These are phyloP conservation scores for Harpegnathos saltator DNA, from an alignment of 1,140 invertebrate species.

Conservation along the genomic window DNA sequence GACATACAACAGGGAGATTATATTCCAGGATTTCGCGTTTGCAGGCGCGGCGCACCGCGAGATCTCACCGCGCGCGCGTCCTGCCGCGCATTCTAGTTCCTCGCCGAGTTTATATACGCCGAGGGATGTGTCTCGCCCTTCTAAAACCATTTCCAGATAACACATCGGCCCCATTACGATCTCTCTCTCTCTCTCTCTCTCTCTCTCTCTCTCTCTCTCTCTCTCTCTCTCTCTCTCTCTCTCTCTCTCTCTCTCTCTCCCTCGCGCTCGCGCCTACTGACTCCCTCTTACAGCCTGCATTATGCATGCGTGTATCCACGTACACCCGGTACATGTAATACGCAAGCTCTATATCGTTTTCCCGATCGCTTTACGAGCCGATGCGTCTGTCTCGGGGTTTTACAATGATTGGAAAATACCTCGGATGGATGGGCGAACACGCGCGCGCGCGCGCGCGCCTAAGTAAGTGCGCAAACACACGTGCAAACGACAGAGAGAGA, in stretches of 20 bases:
- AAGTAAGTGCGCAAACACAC: not conserved
- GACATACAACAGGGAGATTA: conserved; percentile 73
- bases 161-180: conserved; percentile 79
- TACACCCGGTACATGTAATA: conserved; percentile 61
- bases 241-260: too few species aligned
- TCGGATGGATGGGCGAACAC: conserved; percentile 72
- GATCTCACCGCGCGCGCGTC: conserved; percentile 53
- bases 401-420: conserved; percentile 85
- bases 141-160: conserved; percentile 86
- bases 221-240: too few species aligned
- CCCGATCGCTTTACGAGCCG: conserved; percentile 85
- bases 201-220: too few species aligned
- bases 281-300: conserved; percentile 62
- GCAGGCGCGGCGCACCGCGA: conserved; percentile 57
- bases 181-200: too few species aligned
- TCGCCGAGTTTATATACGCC: conserved; percentile 83
- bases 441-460: not conserved
- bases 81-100: conserved; percentile 62
- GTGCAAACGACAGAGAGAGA: too few species aligned
- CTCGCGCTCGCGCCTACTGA: conserved; percentile 4
- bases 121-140: conserved; percentile 85
- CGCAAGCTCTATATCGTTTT: conserved; percentile 80
- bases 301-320: conserved; percentile 69
- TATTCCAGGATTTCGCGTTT: conserved; percentile 78
- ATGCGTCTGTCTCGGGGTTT: conserved; percentile 83